phyloP scores from a whole-genome alignment of 2,888 invertebrate species.

The Drosophila flavopinicola region DNA sequence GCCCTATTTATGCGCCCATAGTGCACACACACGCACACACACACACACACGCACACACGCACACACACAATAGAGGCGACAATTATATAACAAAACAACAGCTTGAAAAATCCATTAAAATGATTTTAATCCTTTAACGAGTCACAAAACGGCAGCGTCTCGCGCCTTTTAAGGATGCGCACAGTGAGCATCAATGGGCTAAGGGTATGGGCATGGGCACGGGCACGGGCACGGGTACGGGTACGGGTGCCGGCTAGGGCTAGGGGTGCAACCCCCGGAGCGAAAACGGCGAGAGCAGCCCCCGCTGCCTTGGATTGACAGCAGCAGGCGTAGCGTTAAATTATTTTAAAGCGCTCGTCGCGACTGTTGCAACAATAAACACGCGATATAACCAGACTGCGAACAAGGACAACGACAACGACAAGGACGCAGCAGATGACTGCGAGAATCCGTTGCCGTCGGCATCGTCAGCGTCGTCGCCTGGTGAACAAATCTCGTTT shows the following conservation, averaged over 20 bases:
- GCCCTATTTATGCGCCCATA: slow-evolving; percentile 70
- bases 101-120: slow-evolving; percentile 83
- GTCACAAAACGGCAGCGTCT: slow-evolving; percentile 67
- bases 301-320: slow-evolving; percentile 18
- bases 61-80: slow-evolving; percentile 61
- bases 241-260: too few relatives aligned
- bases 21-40: slow-evolving; percentile 30
- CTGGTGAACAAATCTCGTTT: slow-evolving; percentile 78
- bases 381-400: slow-evolving; percentile 78
- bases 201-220: too few relatives aligned
- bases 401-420: slow-evolving; percentile 78
- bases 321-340: slow-evolving; percentile 69
- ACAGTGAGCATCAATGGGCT: slow-evolving; percentile 42
- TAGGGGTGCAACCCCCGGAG: slow-evolving; percentile 42
- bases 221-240: too few relatives aligned
- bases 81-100: slow-evolving; percentile 79
- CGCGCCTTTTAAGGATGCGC: slow-evolving; percentile 34
- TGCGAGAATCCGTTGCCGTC: slow-evolving; percentile 17
- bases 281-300: slow-evolving; percentile 1
- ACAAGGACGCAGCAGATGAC: slow-evolving; percentile 51
- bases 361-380: slow-evolving; percentile 79
- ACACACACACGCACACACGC: slow-evolving; percentile 20
- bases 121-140: slow-evolving; percentile 83
- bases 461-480: slow-evolving; percentile 44
- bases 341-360: slow-evolving; percentile 74